Base-by-base conservation (phyloP, 2,888 invertebrate genomes). In the Agrochola macilenta region DNA sequence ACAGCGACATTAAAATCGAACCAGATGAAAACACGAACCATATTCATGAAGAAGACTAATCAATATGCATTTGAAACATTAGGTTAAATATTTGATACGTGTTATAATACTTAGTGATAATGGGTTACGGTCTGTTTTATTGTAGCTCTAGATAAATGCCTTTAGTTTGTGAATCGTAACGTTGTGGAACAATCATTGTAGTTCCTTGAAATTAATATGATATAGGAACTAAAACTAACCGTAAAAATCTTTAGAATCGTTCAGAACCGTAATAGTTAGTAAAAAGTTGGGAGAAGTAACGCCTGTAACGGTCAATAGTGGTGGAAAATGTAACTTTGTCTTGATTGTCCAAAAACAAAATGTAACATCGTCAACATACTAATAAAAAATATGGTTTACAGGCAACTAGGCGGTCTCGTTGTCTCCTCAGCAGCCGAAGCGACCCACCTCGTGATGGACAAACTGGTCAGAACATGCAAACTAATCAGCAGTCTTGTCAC, bases 381-480 rank as follows among this genome's bases (percentile, higher is more conserved):
- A 39, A 52, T 9, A n/a, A 23, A 11, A 46, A 39, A 20, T 26
- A 20, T 60, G 7, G 23, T 78, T 88, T 85, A 4, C 94, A 98
- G 98, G 82, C 97, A 98, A 94, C 97, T 99, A 35, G 99, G 99
- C 54, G 99, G 99, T 0, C 97, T 97, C 30, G 97, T 99, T 43
- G 98, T 98, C 2, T 98, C 98, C 5, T 97, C 97, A 82, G 98
- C 98, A 66, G 94, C 97, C 9, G 98, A 98, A 87, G 99, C 99
- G 43, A 99, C 99, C 0, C 99, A 99, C 94, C 97, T 99, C 60
- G 98, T 99, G 4, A 98, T 99, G 98, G 97, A 98, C 52, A 97
- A 98, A 75, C 97, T 98, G 20, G 97, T 97, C 74, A 97, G 99
- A 71, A 99, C 99, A 0, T 97, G 98, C 89, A 99, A 99, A 93